Conservation (phyloP, 1,140 invertebrate species). For the Olivierus martensii region DNA sequence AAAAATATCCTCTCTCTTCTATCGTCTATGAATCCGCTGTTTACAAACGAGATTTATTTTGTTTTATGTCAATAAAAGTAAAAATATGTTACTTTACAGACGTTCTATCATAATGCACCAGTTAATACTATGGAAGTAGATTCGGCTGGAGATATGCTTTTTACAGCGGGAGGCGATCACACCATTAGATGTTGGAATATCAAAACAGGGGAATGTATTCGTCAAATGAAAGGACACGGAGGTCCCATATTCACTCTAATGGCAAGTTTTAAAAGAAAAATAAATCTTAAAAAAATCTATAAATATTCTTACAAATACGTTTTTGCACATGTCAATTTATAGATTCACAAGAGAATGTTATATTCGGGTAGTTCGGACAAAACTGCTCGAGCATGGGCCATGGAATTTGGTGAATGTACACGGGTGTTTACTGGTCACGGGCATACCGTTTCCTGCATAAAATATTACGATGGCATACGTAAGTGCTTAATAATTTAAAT, state of each 20-base stretch:
- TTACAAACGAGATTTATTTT: no score
- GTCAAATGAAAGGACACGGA: constrained; percentile 36
- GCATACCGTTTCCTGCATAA: constrained; percentile 36
- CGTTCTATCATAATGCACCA: constrained; percentile 29
- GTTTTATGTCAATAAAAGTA: no score
- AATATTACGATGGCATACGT: constrained; percentile 37
- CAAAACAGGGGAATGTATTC: constrained; percentile 27
- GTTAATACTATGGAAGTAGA: constrained; percentile 38
- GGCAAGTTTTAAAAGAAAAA: constrained; percentile 27
- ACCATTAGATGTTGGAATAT: constrained; percentile 37
- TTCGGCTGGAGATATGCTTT: constrained; percentile 29
- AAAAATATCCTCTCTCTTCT: no score
- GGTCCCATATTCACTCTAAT: constrained; percentile 37
- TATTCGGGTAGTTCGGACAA: constrained; percentile 40
- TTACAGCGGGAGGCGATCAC: constrained; percentile 36
- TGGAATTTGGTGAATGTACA: constrained; percentile 43
- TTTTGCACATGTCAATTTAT: constrained; percentile 13
- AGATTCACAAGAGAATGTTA: constrained; percentile 37
- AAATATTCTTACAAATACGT: background rate
- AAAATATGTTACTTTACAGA: no score
- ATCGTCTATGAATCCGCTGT: no score
- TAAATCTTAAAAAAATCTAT: no score
- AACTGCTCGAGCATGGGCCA: constrained; percentile 40
- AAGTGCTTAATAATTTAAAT: constrained; percentile 19
- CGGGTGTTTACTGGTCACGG: constrained; percentile 36